phyloP scores from a whole-genome alignment of 2,888 invertebrate species.

The Drosophila ezoana region DNA sequence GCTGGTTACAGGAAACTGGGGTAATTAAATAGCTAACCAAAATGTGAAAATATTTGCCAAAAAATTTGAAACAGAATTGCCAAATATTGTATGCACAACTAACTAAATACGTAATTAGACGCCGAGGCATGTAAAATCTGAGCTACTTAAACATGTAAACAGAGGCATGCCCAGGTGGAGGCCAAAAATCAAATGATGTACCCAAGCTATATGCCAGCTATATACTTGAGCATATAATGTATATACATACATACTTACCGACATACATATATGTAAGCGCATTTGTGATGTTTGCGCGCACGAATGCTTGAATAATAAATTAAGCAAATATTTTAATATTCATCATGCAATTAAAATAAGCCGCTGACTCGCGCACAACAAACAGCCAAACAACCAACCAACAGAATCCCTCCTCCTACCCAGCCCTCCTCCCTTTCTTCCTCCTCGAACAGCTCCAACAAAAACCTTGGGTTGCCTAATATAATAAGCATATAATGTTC shows the following conservation, averaged over 20 bases:
- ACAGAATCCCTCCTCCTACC: slow-evolving; percentile 2
- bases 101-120: slow-evolving; percentile 65
- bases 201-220: slow-evolving; percentile 9
- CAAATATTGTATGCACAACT: slow-evolving; percentile 66
- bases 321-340: slow-evolving; percentile 83
- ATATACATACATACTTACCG: slow-evolving; percentile 15
- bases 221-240: slow-evolving; percentile 9
- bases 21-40: slow-evolving; percentile 61
- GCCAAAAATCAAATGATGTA: slow-evolving; percentile 38
- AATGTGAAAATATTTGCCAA: slow-evolving; percentile 21
- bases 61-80: slow-evolving; percentile 29
- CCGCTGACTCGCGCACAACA: slow-evolving; percentile 49
- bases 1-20: slow-evolving; percentile 40
- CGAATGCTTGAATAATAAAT: slow-evolving; percentile 81
- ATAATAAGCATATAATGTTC: slow-evolving; percentile 70
- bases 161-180: slow-evolving; percentile 22
- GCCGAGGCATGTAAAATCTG: slow-evolving; percentile 31
- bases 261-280: slow-evolving; percentile 32
- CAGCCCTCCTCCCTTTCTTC: not conserved
- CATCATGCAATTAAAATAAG: slow-evolving; percentile 83
- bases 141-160: slow-evolving; percentile 58
- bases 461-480: slow-evolving; percentile 62
- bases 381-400: slow-evolving; percentile 20
- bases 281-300: slow-evolving; percentile 58
- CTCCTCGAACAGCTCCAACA: slow-evolving; percentile 20